phyloP scores from a whole-genome alignment of 2,888 invertebrate genomes.

The Lithophane leautieri region DNA sequence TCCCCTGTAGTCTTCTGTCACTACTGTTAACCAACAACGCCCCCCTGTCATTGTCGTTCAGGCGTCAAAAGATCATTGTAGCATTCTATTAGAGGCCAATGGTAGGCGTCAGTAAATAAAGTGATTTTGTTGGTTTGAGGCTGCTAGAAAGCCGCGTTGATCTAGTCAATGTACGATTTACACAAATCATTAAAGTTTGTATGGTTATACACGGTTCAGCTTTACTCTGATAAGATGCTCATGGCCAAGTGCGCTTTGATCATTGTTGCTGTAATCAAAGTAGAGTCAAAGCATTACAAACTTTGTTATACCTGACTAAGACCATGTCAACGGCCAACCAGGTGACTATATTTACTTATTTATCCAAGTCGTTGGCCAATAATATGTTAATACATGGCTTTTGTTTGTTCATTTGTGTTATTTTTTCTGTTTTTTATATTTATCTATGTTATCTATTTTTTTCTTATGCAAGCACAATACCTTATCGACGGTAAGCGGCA shows the following conservation, averaged over 20 bases:
- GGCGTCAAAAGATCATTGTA: neutral
- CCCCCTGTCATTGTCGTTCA: neutral
- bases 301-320: neutral
- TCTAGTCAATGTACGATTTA: too few species aligned
- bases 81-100: neutral
- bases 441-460: too few species aligned
- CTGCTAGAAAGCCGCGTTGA: too few species aligned
- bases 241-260: too few species aligned
- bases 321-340: neutral
- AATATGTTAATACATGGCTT: neutral
- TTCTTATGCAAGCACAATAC: slow-evolving; percentile 62
- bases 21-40: neutral
- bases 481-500: slow-evolving; percentile 87
- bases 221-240: neutral
- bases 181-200: too few species aligned
- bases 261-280: neutral
- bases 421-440: neutral
- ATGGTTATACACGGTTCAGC: too few species aligned
- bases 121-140: too few species aligned
- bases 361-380: neutral
- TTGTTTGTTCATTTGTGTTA: neutral
- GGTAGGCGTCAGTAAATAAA: neutral
- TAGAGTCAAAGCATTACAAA: neutral
- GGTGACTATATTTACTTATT: neutral
- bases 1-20: neutral